Base-by-base conservation (phyloP, 2,888 invertebrate genomes). In the Thalpophila matura region DNA sequence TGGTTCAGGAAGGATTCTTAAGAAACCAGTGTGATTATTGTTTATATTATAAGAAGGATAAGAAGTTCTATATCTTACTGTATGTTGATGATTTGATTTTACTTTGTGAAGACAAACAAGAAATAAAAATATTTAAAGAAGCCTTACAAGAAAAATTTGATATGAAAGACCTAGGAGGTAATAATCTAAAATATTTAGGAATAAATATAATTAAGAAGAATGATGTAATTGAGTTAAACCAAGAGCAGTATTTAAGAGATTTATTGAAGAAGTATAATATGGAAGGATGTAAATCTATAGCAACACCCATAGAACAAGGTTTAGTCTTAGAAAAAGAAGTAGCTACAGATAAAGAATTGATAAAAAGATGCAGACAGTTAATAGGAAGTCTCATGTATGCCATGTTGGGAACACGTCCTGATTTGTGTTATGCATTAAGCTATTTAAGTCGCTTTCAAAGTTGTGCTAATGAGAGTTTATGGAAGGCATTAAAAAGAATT, bases 341-440 rank as follows among this genome's bases (percentile, higher is more conserved):
- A 16, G 1, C 43, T 43, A 43, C 26, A 3, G 16, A 43, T 16
- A 26, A 43, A 26, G 43, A 43, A 43, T 16, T 43, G 43, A 43
- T 26, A 43, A 26, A 26, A 43, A 26, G 43, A 2, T 43, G 16
- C 16, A 43, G 26, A 27, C 43, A 43, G 26, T 43, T 43, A 26
- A 43, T 43, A 43, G 43, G 26, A 43, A 26, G 26, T 43, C 43
- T 43, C 26, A 26, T 43, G 43, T 43, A 43, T 27, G 43, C 43
- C 26, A 43, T 26, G 43, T 26, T 43, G 26, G 43, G 43, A 16
- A 43, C 43, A 10, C 24, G 43, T 43, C 43, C 26, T 5, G 43
- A 43, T 27, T 42, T 42, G 42, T 24, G 42, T 24, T 42, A 24
- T 42, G 42, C 42, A 3, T 9, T 42, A n/a, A 27, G 29, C 18